Percentiles rank a stretch among this genome's conserved stretches.
Conservation (phyloP, 2,888 invertebrate genomes). For the Julus scanicus region DNA sequence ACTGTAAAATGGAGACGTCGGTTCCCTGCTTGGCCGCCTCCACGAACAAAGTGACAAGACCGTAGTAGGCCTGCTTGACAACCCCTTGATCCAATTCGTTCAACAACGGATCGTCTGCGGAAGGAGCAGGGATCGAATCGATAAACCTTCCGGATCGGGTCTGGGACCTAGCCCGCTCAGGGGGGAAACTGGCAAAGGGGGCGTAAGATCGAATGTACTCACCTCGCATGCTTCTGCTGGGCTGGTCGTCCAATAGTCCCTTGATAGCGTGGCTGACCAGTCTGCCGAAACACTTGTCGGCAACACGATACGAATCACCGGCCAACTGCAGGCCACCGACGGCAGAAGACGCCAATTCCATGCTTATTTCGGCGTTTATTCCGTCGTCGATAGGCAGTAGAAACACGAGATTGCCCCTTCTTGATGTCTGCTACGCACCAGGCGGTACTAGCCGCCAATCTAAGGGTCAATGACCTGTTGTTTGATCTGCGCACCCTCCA, state of each 20-base stretch:
- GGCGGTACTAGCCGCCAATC: too few species aligned
- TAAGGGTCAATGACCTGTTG: too few species aligned
- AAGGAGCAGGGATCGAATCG: background rate
- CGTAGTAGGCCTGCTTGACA: slow-evolving; percentile 47
- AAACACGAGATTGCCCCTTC: too few species aligned
- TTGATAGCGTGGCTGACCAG: slow-evolving; percentile 41
- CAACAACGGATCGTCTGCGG: slow-evolving; percentile 1
- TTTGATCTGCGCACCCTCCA: too few species aligned
- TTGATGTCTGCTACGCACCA: too few species aligned
- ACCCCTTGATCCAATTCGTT: slow-evolving; percentile 36
- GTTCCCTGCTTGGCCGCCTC: slow-evolving; percentile 33
- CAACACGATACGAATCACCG: slow-evolving; percentile 47
- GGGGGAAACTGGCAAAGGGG: too few species aligned
- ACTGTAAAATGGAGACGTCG: slow-evolving; percentile 43
- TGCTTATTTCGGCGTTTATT: background rate
- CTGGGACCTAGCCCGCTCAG: too few species aligned
- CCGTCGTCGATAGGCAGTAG: too few species aligned
- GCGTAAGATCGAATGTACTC: background rate
- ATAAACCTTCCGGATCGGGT: background rate
- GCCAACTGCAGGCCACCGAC: slow-evolving; percentile 53
- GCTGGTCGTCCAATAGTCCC: background rate
- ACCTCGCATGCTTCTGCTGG: background rate
- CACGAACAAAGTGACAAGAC: slow-evolving; percentile 50
- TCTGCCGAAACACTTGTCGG: slow-evolving; percentile 51
- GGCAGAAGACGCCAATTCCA: slow-evolving; percentile 52